These are phyloP conservation scores for Yponomeuta malinellus DNA, from an alignment of 2,888 invertebrate genomes.

Conservation along the genomic window DNA sequence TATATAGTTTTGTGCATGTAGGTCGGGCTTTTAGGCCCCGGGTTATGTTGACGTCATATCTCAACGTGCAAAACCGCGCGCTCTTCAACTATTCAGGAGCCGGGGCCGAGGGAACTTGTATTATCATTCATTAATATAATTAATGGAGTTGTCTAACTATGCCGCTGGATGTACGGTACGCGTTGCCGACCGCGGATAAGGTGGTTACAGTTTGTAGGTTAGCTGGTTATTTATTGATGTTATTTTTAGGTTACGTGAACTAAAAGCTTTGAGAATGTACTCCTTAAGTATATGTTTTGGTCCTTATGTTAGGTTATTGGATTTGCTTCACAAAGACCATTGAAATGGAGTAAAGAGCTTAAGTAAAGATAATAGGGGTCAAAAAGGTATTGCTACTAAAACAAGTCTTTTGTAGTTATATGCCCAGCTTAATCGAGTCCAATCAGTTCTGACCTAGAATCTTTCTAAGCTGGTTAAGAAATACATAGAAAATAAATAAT, in stretches of 20 bases:
- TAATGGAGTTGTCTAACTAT: constrained; percentile 62
- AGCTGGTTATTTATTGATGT: not conserved
- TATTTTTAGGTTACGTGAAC: not conserved
- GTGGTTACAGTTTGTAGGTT: not conserved
- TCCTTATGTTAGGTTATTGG: too few relatives aligned
- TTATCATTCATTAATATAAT: constrained; percentile 59
- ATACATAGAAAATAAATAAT: too few relatives aligned
- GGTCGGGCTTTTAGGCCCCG: not conserved
- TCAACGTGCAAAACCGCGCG: constrained; percentile 32
- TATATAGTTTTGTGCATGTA: too few relatives aligned
- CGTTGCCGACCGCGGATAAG: not conserved
- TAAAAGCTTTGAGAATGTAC: not conserved
- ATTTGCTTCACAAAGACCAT: too few relatives aligned
- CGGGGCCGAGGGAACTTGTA: constrained; percentile 35
- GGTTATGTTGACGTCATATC: constrained; percentile 18
- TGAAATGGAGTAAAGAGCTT: too few relatives aligned
- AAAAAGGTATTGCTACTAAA: too few relatives aligned
- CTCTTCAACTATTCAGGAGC: constrained; percentile 40
- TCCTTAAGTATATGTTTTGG: too few relatives aligned
- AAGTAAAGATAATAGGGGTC: too few relatives aligned
- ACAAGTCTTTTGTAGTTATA: too few relatives aligned
- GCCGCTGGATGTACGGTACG: constrained; percentile 18
- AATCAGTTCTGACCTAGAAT: too few relatives aligned
- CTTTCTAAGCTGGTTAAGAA: too few relatives aligned
- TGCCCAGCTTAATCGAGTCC: too few relatives aligned